Evolutionary conservation across 1,140 invertebrate species (phyloP).

Genomic region (Diploscapter pachys): DNA sequence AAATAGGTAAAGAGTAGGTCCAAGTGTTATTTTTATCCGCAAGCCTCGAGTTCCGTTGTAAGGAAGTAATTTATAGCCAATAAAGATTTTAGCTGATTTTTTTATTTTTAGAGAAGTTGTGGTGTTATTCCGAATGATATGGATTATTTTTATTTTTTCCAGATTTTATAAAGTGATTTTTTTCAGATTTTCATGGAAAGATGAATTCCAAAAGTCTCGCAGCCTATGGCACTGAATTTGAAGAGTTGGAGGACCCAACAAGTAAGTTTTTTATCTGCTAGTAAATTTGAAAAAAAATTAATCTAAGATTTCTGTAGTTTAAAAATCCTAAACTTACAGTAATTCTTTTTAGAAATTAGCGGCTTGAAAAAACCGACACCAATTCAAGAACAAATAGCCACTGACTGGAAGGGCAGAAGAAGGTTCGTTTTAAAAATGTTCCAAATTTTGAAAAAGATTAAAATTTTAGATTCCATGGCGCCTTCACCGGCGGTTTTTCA

Average conservation of each 20-base stretch:
- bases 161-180: neutral
- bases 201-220: conserved; percentile 32
- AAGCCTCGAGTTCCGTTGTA: neutral
- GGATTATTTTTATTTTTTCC: conserved; percentile 5
- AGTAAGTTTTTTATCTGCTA: conserved; percentile 14
- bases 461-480: conserved; percentile 78
- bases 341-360: conserved; percentile 1
- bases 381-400: conserved; percentile 84
- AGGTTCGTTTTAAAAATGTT: conserved; percentile 58
- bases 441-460: too few species aligned
- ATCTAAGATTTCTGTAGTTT: conserved; percentile 1
- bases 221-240: conserved; percentile 53
- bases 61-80: neutral
- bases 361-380: conserved; percentile 72
- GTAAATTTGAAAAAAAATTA: neutral
- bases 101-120: neutral
- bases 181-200: conserved; percentile 3
- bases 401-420: conserved; percentile 80
- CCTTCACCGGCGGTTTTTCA: conserved; percentile 97
- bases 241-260: conserved; percentile 48
- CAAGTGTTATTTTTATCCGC: too few species aligned
- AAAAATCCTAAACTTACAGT: neutral
- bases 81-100: neutral
- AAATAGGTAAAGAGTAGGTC: neutral
- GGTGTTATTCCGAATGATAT: neutral